These are phyloP conservation scores for Platycheirus albimanus DNA, from an alignment of 2,888 invertebrate genomes.

Conservation along the genomic window DNA sequence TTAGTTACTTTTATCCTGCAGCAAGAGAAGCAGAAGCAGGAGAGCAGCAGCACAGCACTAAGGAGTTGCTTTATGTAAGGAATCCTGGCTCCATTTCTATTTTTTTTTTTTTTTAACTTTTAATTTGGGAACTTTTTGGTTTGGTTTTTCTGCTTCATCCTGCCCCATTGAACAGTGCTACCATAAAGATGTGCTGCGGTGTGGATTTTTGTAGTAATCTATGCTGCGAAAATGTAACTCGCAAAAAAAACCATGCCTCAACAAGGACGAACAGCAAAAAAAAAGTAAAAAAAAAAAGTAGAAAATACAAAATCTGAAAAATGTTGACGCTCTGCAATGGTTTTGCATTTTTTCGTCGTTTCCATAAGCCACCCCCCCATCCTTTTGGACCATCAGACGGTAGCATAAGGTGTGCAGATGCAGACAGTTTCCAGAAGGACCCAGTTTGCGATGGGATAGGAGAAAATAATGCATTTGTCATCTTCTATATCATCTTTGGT, in stretches of 20 bases:
- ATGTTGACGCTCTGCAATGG: constrained; percentile 56
- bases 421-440: constrained; percentile 62
- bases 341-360: constrained; percentile 51
- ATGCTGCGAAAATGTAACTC: constrained; percentile 51
- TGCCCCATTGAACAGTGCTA: constrained; percentile 39
- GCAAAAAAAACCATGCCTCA: constrained; percentile 4
- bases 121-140: constrained; percentile 27
- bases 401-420: constrained; percentile 56
- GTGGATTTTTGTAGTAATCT: constrained; percentile 64
- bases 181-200: constrained; percentile 54
- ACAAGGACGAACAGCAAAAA: constrained; percentile 25
- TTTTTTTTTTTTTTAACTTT: constrained; percentile 6
- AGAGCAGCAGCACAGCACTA: neutral
- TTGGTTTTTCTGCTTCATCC: constrained; percentile 27
- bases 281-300: neutral
- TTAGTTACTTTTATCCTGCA: constrained; percentile 51
- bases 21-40: constrained; percentile 17
- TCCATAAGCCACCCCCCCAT: constrained; percentile 16
- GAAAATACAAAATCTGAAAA: constrained; percentile 36
- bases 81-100: constrained; percentile 2
- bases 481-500: constrained; percentile 48
- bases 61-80: neutral
- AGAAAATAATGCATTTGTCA: constrained; percentile 58
- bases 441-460: constrained; percentile 6
- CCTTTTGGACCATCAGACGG: constrained; percentile 23